Evolutionary conservation across 2,797 vertebrate genomes (phyloP).

Genomic region (Heteromormyrus szaboi): DNA sequence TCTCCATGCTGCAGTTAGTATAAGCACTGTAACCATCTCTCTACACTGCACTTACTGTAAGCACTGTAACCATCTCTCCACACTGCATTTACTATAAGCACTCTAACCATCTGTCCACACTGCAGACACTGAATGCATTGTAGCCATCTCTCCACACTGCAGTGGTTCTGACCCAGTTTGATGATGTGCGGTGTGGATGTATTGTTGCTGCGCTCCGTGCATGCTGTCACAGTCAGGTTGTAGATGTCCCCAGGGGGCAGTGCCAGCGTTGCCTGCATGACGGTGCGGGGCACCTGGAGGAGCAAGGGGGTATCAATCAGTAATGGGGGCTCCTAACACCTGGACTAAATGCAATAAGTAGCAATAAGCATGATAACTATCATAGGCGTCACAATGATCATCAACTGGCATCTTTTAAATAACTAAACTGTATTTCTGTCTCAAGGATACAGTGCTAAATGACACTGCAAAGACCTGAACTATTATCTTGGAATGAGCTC

Average conservation of each 20-base stretch:
- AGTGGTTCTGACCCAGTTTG: constrained; percentile 74
- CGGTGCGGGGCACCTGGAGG: constrained; percentile 75
- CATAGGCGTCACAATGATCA: background rate
- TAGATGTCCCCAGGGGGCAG: constrained; percentile 92
- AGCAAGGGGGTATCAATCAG: constrained; percentile 3
- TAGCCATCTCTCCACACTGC: background rate
- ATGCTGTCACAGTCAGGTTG: constrained; percentile 91
- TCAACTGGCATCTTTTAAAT: background rate
- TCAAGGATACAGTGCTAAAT: background rate
- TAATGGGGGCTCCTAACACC: background rate
- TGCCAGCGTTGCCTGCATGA: constrained; percentile 78
- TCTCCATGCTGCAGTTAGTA: background rate
- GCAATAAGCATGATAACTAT: background rate
- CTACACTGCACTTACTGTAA: background rate
- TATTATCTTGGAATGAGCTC: background rate
- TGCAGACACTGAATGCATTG: background rate
- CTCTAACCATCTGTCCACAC: background rate
- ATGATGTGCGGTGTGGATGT: constrained; percentile 74
- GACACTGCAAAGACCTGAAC: background rate
- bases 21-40: background rate
- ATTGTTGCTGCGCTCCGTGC: constrained; percentile 82
- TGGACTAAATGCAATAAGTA: background rate
- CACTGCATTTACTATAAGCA: background rate
- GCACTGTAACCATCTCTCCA: background rate
- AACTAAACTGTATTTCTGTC: background rate